Evolutionary conservation across 1,140 invertebrate species (phyloP).

Genomic region (Zaprionus capensis): DNA sequence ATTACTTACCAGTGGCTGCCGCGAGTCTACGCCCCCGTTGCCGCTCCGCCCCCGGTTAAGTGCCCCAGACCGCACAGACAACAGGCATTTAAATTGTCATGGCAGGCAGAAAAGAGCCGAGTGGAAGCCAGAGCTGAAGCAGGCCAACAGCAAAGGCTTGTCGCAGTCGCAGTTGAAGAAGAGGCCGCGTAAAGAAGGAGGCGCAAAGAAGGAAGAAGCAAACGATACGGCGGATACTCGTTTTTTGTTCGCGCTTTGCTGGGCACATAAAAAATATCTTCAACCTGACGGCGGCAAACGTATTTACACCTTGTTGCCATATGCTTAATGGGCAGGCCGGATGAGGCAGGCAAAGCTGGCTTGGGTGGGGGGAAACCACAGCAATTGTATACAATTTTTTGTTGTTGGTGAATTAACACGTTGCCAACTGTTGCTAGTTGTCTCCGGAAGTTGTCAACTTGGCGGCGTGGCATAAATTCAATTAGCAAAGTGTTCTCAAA

Average conservation of each 20-base stretch:
- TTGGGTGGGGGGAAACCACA: neutral
- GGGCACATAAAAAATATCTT: conserved; percentile 57
- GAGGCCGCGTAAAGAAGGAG: conserved; percentile 26
- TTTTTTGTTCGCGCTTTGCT: conserved; percentile 49
- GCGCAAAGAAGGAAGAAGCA: conserved; percentile 17
- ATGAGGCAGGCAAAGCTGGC: conserved; percentile 21
- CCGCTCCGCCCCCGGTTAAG: conserved; percentile 4
- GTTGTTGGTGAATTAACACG: conserved; percentile 70
- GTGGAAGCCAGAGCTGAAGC: neutral
- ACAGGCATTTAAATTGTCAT: conserved; percentile 79
- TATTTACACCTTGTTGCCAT: conserved; percentile 79
- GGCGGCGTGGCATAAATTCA: conserved; percentile 72
- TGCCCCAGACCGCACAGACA: conserved; percentile 39
- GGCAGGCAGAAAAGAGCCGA: conserved; percentile 44
- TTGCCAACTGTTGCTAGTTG: conserved; percentile 73
- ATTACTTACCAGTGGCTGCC: conserved; percentile 57
- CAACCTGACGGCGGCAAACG: conserved; percentile 35
- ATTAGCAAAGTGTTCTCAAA: conserved; percentile 76
- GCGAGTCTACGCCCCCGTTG: neutral
- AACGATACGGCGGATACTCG: conserved; percentile 21
- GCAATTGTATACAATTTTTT: conserved; percentile 55
- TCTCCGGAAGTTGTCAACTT: conserved; percentile 69
- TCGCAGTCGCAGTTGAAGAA: conserved; percentile 30
- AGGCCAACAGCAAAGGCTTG: conserved; percentile 51
- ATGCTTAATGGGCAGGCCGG: conserved; percentile 73